Evolutionary conservation across 2,888 invertebrate species (phyloP).

Genomic region (Taphrorychus bicolor): DNA sequence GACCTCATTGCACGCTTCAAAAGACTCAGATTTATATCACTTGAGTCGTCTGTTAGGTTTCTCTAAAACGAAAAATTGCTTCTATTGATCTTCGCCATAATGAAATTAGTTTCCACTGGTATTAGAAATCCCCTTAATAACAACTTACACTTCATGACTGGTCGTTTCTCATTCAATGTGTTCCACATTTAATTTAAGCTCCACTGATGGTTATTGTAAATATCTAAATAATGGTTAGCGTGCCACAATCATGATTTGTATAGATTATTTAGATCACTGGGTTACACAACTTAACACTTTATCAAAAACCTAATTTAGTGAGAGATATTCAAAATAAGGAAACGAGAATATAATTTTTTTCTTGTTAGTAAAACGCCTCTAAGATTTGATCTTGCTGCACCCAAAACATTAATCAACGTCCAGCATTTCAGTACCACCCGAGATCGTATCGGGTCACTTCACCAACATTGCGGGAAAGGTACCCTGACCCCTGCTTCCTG

Average conservation of each 20-base stretch:
- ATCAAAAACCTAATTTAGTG: background rate
- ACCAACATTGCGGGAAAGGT: conserved; percentile 12
- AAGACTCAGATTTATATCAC: too few species aligned
- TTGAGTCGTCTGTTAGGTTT: background rate
- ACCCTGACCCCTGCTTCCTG: conserved; percentile 28
- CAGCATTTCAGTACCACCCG: background rate
- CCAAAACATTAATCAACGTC: background rate
- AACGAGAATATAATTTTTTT: too few species aligned
- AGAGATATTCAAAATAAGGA: background rate
- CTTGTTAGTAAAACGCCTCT: background rate
- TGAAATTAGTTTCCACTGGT: background rate
- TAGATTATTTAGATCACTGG: conserved; percentile 23
- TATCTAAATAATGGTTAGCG: background rate
- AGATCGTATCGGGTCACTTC: conserved; percentile 26
- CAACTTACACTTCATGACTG: background rate
- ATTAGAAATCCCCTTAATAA: background rate
- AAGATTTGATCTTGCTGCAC: background rate
- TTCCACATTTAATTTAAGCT: background rate
- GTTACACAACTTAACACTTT: conserved; percentile 6
- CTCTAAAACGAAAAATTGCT: background rate
- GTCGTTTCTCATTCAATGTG: background rate
- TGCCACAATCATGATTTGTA: background rate
- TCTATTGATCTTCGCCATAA: background rate
- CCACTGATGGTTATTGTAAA: background rate
- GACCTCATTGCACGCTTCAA: background rate